Base-by-base conservation (phyloP, 2,797 vertebrate species). In the Cygnus olor region DNA sequence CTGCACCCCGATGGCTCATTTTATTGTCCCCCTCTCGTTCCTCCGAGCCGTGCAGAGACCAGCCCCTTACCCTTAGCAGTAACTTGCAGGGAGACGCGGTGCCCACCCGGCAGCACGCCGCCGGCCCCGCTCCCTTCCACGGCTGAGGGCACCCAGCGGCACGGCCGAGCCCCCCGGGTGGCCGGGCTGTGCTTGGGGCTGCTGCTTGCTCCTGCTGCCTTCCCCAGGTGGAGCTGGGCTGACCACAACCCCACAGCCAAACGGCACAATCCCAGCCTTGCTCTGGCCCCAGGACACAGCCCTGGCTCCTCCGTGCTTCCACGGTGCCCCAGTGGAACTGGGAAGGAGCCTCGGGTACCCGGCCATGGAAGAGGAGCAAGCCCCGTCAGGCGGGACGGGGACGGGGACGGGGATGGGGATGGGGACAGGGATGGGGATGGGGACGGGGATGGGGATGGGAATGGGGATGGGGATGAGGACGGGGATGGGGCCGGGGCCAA, bases 151-250 rank as follows among this genome's bases (percentile, higher is more conserved):
- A 32, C 30, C 30, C 51, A 58, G 58, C 24, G 42, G 4, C 22
- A 69, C 14, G 10, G 53, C 53, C 6, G 28, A 28, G 63, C 34
- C 49, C 44, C 5, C 4, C 49, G 80, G 36, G 54, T 65, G 78
- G 30, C 54, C 3, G 0, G 18, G n/a, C n/a, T 73, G 58, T 69
- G 42, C 25, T 24, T 3, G 2, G 42, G 12, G 32, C 25, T 49
- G 44, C 54, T 6, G 24, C 18, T 36, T 14, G 2, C 18, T 15
- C 40, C 24, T n/a, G 38, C 4, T 25, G 54, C 34, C 71, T 53
- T 77, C 40, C 56, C 0, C 0, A 1, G 15, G 3, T 2, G 1
- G 8, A 73, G 12, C 63, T 1, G 0, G 20, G 30, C 54, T 57
- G 73, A 53, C 27, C 45, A 54, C 14, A 3, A 30, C 5, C 22